Percentiles rank a stretch among this genome's conserved stretches.
phyloP scores from a whole-genome alignment of 1,140 invertebrate genomes.

The Bicyclus anynana region DNA sequence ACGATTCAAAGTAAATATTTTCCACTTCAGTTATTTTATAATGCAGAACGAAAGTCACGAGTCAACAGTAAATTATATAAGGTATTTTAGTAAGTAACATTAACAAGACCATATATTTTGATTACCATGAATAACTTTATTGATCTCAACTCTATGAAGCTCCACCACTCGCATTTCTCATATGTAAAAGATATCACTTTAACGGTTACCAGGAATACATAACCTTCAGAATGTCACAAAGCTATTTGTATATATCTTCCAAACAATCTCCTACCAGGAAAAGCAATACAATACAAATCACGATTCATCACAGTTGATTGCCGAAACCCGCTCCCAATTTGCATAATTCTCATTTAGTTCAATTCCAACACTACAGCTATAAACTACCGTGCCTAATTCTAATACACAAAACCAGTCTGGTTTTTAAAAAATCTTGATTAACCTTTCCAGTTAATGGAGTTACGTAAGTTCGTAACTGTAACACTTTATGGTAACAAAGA shows the following conservation, averaged over 20 bases:
- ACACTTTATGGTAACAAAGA: conserved; percentile 15
- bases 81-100: too few species aligned
- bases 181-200: not conserved
- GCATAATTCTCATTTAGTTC: conserved; percentile 43
- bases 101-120: too few species aligned
- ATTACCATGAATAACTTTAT: too few species aligned
- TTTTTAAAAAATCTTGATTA: conserved; percentile 32
- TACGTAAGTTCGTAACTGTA: conserved; percentile 25
- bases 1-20: too few species aligned
- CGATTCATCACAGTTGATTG: conserved; percentile 31
- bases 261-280: not conserved
- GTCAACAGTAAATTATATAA: too few species aligned
- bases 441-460: conserved; percentile 21
- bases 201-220: not conserved
- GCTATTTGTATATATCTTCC: not conserved
- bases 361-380: conserved; percentile 15
- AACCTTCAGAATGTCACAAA: not conserved
- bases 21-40: too few species aligned
- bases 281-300: conserved; percentile 6
- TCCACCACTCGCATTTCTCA: too few species aligned
- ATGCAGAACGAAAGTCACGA: too few species aligned
- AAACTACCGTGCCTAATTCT: conserved; percentile 30
- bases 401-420: conserved; percentile 24
- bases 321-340: conserved; percentile 30
- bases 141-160: too few species aligned